These are phyloP conservation scores for Linnaemya tessellans DNA, from an alignment of 2,888 invertebrate genomes.

Conservation along the genomic window DNA sequence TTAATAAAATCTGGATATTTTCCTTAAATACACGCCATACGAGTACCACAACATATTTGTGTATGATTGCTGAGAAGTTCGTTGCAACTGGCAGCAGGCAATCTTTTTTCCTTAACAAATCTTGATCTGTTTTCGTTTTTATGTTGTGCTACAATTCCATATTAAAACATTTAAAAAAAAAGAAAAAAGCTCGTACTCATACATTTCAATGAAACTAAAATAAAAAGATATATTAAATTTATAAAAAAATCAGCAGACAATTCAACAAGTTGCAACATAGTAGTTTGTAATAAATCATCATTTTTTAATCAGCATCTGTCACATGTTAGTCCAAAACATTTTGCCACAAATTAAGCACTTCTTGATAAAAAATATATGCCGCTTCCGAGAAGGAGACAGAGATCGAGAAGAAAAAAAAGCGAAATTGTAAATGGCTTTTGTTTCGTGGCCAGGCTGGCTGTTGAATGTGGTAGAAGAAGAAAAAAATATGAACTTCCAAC, in stretches of 20 bases:
- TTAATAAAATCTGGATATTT: constrained; percentile 20
- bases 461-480: background rate
- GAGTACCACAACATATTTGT: no score
- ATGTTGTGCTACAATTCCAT: constrained; percentile 63
- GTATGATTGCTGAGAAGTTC: background rate
- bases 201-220: constrained; percentile 26
- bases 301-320: constrained; percentile 73
- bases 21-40: background rate
- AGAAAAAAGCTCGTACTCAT: background rate
- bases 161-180: constrained; percentile 47
- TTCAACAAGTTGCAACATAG: constrained; percentile 66
- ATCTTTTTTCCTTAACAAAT: constrained; percentile 30
- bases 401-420: constrained; percentile 20
- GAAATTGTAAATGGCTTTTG: constrained; percentile 50
- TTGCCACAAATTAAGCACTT: constrained; percentile 73
- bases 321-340: constrained; percentile 73
- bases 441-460: constrained; percentile 6
- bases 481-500: constrained; percentile 5
- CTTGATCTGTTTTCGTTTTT: constrained; percentile 47
- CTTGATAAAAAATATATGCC: constrained; percentile 69
- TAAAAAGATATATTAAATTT: no score
- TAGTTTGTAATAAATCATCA: constrained; percentile 71
- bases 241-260: background rate
- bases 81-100: background rate
- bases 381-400: constrained; percentile 38